Percentiles rank a stretch among this genome's conserved stretches.
Evolutionary conservation across 2,113 vertebrate species (phyloP).

Genomic region (Ceratotherium simum): DNA sequence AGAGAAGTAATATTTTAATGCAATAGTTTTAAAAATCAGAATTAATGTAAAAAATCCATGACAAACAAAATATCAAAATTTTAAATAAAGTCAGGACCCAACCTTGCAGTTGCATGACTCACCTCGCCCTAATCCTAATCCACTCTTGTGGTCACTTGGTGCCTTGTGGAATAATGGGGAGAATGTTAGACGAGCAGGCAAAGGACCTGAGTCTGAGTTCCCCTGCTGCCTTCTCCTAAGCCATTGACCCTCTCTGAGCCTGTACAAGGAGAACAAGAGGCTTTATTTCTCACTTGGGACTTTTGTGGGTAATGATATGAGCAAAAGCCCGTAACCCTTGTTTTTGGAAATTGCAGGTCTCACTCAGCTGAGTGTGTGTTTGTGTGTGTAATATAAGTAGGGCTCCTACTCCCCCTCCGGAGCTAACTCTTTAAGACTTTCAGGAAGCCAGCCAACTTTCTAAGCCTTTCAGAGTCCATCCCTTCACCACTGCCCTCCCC

Average conservation of each 20-base stretch:
- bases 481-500: background rate
- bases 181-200: background rate
- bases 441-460: background rate
- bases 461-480: background rate
- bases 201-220: background rate
- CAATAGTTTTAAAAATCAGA: background rate
- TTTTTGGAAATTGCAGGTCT: background rate
- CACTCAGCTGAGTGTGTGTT: background rate
- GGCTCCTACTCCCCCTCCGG: background rate
- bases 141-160: background rate
- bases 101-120: background rate
- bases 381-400: background rate
- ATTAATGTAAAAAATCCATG: background rate
- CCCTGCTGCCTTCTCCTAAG: background rate
- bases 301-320: background rate
- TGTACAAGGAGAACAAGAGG: background rate
- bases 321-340: background rate
- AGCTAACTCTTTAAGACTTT: background rate
- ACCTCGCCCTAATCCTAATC: background rate
- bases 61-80: background rate
- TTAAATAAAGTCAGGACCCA: background rate
- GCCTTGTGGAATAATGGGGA: background rate
- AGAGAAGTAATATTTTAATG: background rate
- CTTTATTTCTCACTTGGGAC: background rate
- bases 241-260: background rate